Conservation (phyloP, 2,113 vertebrate genomes). For the Semnopithecus entellus region DNA sequence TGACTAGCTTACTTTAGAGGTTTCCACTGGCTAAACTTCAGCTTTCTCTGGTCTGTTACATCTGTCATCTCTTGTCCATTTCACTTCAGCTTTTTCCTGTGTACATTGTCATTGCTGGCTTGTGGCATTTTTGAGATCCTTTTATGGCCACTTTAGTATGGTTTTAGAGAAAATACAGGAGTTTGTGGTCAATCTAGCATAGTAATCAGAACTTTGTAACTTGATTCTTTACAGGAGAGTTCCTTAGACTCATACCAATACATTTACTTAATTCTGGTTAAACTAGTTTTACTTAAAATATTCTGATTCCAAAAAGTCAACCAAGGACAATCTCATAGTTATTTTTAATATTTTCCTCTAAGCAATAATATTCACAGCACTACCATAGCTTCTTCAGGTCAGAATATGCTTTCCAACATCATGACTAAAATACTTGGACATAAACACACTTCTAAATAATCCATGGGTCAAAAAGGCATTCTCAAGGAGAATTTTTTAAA, state of each 20-base stretch:
- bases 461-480: background rate
- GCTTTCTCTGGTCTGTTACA: background rate
- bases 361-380: background rate
- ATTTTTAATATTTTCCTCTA: constrained; percentile 6
- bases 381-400: background rate
- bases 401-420: background rate
- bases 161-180: background rate
- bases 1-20: background rate
- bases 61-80: background rate
- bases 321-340: background rate
- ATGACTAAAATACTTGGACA: background rate
- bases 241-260: background rate
- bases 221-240: background rate
- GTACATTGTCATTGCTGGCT: background rate
- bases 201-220: background rate
- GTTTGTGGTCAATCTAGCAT: background rate
- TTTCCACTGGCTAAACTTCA: background rate
- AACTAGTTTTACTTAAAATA: background rate
- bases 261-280: background rate
- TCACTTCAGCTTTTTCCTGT: background rate
- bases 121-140: background rate
- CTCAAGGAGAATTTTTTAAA: background rate
- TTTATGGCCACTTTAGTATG: background rate
- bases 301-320: background rate
- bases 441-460: background rate